Base-by-base conservation (phyloP, 2,888 invertebrate species). In the Drosophila anomelani region DNA sequence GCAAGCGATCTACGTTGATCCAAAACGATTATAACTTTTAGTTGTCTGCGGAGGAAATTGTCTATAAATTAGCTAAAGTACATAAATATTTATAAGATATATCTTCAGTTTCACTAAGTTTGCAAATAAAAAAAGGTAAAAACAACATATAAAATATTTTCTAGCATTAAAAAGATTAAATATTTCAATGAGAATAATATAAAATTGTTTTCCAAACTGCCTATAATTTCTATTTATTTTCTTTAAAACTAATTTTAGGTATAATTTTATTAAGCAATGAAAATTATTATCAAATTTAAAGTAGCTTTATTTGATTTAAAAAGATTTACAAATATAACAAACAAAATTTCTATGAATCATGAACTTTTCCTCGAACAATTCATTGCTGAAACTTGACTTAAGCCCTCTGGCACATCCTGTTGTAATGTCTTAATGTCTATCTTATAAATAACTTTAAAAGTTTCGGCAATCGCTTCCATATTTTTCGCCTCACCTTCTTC, bases 361-460 rank as follows among this genome's bases (percentile, higher is more conserved):
- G 15, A 53, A 15, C 32, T 51, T 51, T 20, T 20, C 9, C 20
- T 1, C 1, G 8, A 20, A 32, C 34, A 34, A 34, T 51, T 20
- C 20, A 51, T 9, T 51, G 15, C 34, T 15, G 0, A 51, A 34
- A 34, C 34, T 51, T 20, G 51, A 34, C 51, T 20, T 34, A 34
- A 51, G 51, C 34, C 32, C 51, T 20, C 32, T 34, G 51, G 34
- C 51, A 51, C 49, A 49, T 49, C 49, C 51, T 49, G 23, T 26
- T 62, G 38, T 39, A 34, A 41, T 63, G 20, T 32, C 47, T 26
- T 39, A 34, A 41, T 63, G 20, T 32, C 47, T 17, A 20, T 36
- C 26, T 51, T 66, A 66, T 29, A 64, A 66, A 43, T 66, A 43
- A 36, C 66, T 66, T 66, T 29, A 47, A 47, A 29, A 47, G 47